These are phyloP conservation scores for Notarius lentiginosus DNA, from an alignment of 2,113 vertebrate genomes.

Conservation along the genomic window DNA sequence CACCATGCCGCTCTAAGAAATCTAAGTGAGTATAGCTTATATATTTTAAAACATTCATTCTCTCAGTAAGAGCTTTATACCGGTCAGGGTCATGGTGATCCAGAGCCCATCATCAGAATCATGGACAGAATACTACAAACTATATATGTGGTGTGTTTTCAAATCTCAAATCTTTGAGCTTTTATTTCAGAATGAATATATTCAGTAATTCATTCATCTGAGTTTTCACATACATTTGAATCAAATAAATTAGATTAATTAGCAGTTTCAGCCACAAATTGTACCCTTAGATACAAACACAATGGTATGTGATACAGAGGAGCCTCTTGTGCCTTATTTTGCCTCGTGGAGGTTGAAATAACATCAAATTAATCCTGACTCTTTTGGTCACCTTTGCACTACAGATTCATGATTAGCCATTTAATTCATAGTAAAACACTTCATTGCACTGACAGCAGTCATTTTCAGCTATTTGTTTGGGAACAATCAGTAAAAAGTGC, in stretches of 20 bases:
- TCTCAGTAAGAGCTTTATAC: not conserved
- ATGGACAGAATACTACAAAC: too few species aligned
- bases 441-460: not conserved
- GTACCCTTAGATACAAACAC: not conserved
- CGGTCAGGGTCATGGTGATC: not conserved
- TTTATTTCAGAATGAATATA: not conserved
- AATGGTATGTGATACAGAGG: not conserved
- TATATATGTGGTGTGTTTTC: not conserved
- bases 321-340: not conserved
- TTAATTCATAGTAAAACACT: not conserved
- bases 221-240: not conserved
- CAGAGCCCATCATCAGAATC: not conserved
- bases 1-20: not conserved
- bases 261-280: not conserved
- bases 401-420: not conserved
- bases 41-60: not conserved
- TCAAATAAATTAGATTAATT: constrained; percentile 8
- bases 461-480: not conserved
- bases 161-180: not conserved
- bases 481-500: not conserved
- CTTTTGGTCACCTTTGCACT: not conserved
- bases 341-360: not conserved
- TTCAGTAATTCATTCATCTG: not conserved
- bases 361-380: not conserved
- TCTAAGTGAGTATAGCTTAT: not conserved